A percentile compares a stretch with the other conserved stretches of the same genome.
phyloP scores from a whole-genome alignment of 2,888 invertebrate genomes.

The Beris morrisii region DNA sequence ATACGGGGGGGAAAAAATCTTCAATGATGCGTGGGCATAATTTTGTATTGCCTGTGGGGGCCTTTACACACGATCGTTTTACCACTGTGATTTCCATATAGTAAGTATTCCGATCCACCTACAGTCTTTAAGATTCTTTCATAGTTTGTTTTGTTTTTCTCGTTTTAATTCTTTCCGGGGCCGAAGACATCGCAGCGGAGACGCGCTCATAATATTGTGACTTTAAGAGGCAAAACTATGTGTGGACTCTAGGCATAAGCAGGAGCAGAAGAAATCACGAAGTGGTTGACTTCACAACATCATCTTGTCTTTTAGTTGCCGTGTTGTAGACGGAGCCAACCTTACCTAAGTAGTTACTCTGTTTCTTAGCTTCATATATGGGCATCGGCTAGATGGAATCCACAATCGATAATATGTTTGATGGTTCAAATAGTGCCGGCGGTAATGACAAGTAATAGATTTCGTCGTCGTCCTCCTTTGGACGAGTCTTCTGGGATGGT shows the following conservation, averaged over 20 bases:
- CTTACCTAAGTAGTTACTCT: neutral
- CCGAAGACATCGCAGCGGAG: constrained; percentile 11
- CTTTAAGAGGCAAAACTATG: neutral
- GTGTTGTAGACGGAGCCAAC: neutral
- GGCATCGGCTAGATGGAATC: neutral
- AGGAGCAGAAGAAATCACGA: constrained; percentile 4
- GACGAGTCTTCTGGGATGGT: no score
- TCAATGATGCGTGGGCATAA: constrained; percentile 36
- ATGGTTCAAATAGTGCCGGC: constrained; percentile 36
- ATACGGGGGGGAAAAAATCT: constrained; percentile 13
- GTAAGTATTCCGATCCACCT: constrained; percentile 31
- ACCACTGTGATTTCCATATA: constrained; percentile 37
- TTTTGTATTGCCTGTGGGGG: constrained; percentile 37
- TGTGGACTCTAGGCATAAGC: neutral
- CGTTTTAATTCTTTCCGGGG: neutral
- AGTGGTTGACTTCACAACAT: constrained; percentile 3
- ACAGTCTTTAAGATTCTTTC: constrained; percentile 26
- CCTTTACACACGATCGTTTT: constrained; percentile 36
- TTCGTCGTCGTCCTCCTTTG: constrained; percentile 1
- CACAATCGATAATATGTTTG: constrained; percentile 1
- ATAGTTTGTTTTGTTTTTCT: neutral
- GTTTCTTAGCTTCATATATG: constrained; percentile 26
- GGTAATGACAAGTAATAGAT: constrained; percentile 38
- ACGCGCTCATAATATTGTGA: constrained; percentile 15
- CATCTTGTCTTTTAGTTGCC: constrained; percentile 1